These are phyloP conservation scores for Pegoplata infirma DNA, from an alignment of 2,888 invertebrate genomes.

Conservation along the genomic window DNA sequence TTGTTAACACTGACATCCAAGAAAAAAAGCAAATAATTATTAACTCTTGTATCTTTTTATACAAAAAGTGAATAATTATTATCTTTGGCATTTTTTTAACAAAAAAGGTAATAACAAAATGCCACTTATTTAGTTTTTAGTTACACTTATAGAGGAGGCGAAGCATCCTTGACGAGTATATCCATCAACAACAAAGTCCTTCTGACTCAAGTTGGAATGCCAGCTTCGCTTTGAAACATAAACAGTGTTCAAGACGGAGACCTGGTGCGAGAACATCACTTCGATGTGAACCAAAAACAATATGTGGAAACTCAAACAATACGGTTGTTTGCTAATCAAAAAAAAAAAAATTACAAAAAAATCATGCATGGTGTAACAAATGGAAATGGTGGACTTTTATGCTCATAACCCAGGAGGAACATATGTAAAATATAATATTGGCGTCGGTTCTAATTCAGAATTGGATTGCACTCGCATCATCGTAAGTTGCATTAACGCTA, in stretches of 20 bases:
- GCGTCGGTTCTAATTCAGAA: conserved; percentile 38
- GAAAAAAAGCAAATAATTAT: too few species aligned
- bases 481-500: conserved; percentile 65
- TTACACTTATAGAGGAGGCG: too few species aligned
- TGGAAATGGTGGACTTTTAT: conserved; percentile 26
- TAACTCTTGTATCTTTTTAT: too few species aligned
- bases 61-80: too few species aligned
- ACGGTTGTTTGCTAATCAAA: conserved; percentile 6
- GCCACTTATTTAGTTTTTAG: too few species aligned
- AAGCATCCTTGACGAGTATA: too few species aligned
- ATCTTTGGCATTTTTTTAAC: too few species aligned
- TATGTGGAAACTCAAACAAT: conserved; percentile 20
- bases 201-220: conserved; percentile 22
- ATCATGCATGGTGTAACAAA: conserved; percentile 37
- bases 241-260: conserved; percentile 33
- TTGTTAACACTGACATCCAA: too few species aligned
- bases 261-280: conserved; percentile 42
- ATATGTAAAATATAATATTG: conserved; percentile 38
- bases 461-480: conserved; percentile 61
- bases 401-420: conserved; percentile 37
- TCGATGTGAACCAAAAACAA: conserved; percentile 24
- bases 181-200: conserved; percentile 28
- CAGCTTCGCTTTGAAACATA: too few species aligned
- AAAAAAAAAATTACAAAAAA: conserved; percentile 30
- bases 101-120: too few species aligned